Evolutionary conservation across 2,888 invertebrate genomes (phyloP), one percentile per base, ranked within the genome.

Genomic region (Agrochola lota): DNA sequence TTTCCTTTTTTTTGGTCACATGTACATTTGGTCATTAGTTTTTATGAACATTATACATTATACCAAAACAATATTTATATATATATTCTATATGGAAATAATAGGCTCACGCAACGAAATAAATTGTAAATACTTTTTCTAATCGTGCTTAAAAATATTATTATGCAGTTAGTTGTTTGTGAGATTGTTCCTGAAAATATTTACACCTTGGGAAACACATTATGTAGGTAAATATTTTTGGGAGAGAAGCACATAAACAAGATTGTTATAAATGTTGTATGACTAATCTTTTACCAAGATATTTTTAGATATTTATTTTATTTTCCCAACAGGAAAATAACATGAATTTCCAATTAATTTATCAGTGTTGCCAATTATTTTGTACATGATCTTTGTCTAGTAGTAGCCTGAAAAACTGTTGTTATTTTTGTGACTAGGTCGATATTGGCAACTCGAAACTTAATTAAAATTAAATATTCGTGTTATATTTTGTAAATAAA

Each of bases 261-360:
- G 17, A 15, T 30, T 66, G 30, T 59, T 81, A 11, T 78, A n/a
- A 60, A 26, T 55, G 17, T 57, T 40, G 17, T 23, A 35, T 59
- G 63, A 77, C 52, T 59, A 59, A 67, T 1, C 3, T 43, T 26
- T 52, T 82, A 49, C 15, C 23, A 40, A 43, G 62, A 82, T n/a
- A n/a, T n/a, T n/a, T n/a, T n/a, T n/a, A n/a, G n/a, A 82, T 49
- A 64, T 67, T n/a, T n/a, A n/a, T n/a, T n/a, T n/a, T n/a, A n/a
- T n/a, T n/a, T 74, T 55, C 26, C 4, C 30, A 59, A 76, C 63
- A 63, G 63, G 62, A 69, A 77, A 64, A 69, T 35, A 49, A 15
- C 20, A n/a, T 15, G 15, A 8, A 62, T 35, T 35, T 62, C 60
- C 0, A 62, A 46, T 35, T 1, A 2, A 55, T 26, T 1, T 55